Base-by-base conservation (phyloP, 2,797 vertebrate species). In the Aeoliscus strigatus region DNA sequence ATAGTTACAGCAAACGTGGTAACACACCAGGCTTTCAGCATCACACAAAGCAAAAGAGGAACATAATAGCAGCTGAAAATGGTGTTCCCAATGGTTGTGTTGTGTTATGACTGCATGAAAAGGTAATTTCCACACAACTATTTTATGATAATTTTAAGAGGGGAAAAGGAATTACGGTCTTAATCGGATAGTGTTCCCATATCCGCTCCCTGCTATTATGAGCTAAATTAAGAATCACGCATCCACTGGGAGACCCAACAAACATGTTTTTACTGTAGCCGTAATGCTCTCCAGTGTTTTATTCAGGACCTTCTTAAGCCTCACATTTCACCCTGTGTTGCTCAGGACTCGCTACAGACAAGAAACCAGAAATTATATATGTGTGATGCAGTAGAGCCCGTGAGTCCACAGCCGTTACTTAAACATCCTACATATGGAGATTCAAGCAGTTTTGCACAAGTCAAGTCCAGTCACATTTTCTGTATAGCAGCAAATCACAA, bases 161-260 rank as follows among this genome's bases (percentile, higher is more conserved):
- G 50, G 42, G 33, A 64, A 33, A 64, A 62, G 24, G 35, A 50
- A 64, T 70, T 64, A 56, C 25, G 43, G 52, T 67, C 59, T 60
- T 79, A 79, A 83, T 80, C 54, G 55, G 72, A 68, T 70, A 50
- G 75, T 56, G 40, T 54, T 66, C 43, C 66, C 47, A 46, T 54
- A 64, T 44, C 42, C 56, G 33, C 51, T 32, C 14, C 13, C 66
- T 2, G 27, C 75, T 73, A 60, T 73, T 62, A 75, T 59, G 49
- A 67, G 70, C 77, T 76, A 81, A 81, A 83, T 83, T 55, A 83
- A 81, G 73, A 57, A 52, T 69, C 65, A 58, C n/a, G 62, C 64
- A 54, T 77, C 77, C 70, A 67, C 57, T 47, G 70, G 73, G 72
- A 70, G 60, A 39, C 1, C 45, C 45, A 65, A 73, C 66, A 73